Percentiles rank a stretch among this genome's conserved stretches.
Conservation (phyloP, 2,113 vertebrate species). For the Aepyceros melampus region DNA sequence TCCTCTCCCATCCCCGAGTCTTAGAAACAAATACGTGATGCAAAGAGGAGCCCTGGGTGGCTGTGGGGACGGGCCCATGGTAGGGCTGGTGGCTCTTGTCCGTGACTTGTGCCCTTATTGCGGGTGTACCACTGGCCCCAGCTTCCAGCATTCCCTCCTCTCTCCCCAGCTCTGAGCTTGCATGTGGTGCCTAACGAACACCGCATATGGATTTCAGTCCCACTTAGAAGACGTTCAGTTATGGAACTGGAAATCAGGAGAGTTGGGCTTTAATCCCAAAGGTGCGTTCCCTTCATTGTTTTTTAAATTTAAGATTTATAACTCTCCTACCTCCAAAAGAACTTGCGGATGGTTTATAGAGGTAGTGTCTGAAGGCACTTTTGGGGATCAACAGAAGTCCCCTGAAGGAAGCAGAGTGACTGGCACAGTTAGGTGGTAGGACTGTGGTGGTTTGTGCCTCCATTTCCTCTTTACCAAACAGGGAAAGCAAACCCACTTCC, state of each 20-base stretch:
- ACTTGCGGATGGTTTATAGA: not conserved
- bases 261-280: constrained; percentile 7
- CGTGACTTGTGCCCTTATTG: not conserved
- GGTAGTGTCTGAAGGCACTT: rapidly evolving
- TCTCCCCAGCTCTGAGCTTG: not conserved
- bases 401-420: not conserved
- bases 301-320: not conserved
- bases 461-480: not conserved
- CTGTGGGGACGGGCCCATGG: not conserved
- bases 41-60: not conserved
- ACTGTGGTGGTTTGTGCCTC: not conserved
- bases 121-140: not conserved
- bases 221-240: not conserved
- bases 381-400: not conserved
- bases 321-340: not conserved
- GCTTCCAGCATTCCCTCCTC: not conserved
- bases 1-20: not conserved
- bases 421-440: not conserved
- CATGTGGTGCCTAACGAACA: not conserved
- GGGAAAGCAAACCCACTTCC: not conserved
- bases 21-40: constrained; percentile 49
- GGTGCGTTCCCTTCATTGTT: not conserved
- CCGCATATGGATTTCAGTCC: not conserved
- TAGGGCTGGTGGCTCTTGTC: rapidly evolving
- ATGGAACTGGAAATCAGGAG: not conserved